phyloP scores from a whole-genome alignment of 2,113 vertebrate genomes.

The Lepus europaeus region DNA sequence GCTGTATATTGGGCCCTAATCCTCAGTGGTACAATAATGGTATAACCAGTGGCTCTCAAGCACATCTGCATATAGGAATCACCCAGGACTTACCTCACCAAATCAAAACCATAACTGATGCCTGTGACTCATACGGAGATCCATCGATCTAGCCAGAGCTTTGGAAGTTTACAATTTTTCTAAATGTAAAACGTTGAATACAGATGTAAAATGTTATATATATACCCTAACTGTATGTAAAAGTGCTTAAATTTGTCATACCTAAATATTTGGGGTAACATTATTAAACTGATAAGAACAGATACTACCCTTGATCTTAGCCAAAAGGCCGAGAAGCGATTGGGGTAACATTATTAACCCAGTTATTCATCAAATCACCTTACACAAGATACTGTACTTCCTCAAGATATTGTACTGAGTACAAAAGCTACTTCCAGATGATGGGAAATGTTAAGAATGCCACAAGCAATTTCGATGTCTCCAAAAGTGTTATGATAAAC shows the following conservation, averaged over 20 bases:
- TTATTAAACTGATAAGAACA: not conserved
- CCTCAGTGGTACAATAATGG: not conserved
- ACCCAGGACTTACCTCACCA: not conserved
- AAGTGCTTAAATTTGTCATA: not conserved
- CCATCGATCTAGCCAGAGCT: not conserved
- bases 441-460: not conserved
- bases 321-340: too few species aligned
- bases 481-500: not conserved
- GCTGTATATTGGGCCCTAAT: not conserved
- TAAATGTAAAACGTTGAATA: constrained; percentile 44
- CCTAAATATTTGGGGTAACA: constrained; percentile 17
- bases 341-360: not conserved
- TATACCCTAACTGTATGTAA: not conserved
- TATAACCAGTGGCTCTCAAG: not conserved
- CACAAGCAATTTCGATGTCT: constrained; percentile 1
- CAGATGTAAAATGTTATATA: constrained; percentile 9
- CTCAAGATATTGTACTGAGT: not conserved
- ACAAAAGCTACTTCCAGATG: constrained; percentile 35
- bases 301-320: too few species aligned
- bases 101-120: not conserved
- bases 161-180: constrained; percentile 25
- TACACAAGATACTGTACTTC: too few species aligned
- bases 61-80: not conserved
- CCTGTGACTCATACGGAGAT: not conserved
- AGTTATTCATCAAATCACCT: not conserved